Base-by-base conservation (phyloP, 2,888 invertebrate species). In the Philhelius pedissequus region DNA sequence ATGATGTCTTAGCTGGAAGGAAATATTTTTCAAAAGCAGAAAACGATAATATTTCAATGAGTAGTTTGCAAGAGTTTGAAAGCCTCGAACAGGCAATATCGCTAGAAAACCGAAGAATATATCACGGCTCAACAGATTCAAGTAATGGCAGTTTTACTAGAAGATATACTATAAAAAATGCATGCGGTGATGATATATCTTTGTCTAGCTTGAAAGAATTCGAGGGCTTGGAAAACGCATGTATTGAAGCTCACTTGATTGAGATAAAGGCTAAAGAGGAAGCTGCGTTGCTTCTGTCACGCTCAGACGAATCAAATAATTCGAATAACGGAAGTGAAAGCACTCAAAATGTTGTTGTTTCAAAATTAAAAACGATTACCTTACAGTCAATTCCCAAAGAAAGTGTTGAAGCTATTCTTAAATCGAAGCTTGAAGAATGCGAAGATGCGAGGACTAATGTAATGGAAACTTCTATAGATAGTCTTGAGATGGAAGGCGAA, bases 1-100 rank as follows among this genome's bases (percentile, higher is more conserved):
- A 96, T 87, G 97, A 97, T 91, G 95, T 96, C 87, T 91, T 97
- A 76, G 95, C 96, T 68, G 94, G 96, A n/a, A 94, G 96, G 88
- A 95, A 96, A 89, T 96, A 96, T 90, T 95, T 97, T 88, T 94
- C 95, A 4, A 94, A 95, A 87, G 88, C 89, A 8, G 97, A 98
- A 87, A 96, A 96, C 89, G 98, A 98, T 89, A 97, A 98, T 89
- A 94, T 97, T 48, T 98, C 98, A 0, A 95, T 98, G 91, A 97
- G 96, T 86, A 98, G 98, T 6, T 93, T 98, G 79, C 97, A 97
- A 91, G 98, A 98, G 90, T 98, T 98, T 92, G 98, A 98, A 92
- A 95, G 95, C 86, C 92, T 98, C 13, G 98, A 98, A 91, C 94
- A 94, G 87, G 96, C 97, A 1, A 94, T 98, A 88, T 94, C 94